phyloP scores from a whole-genome alignment of 2,113 vertebrate genomes.

The Mixornis gularis region DNA sequence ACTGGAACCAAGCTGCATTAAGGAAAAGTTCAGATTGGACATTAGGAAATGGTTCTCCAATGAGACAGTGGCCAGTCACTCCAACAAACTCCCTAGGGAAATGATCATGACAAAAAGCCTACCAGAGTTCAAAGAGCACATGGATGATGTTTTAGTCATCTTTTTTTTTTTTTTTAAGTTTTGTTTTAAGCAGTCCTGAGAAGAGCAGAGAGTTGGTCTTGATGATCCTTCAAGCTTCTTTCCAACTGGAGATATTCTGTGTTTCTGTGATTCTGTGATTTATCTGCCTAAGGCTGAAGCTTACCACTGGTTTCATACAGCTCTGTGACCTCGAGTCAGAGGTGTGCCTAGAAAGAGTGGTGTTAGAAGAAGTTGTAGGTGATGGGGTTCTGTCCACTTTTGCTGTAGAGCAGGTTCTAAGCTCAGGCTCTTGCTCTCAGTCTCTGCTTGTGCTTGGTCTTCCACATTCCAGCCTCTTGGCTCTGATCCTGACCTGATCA shows the following conservation, averaged over 20 bases:
- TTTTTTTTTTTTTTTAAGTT: not conserved
- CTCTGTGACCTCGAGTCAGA: not conserved
- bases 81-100: not conserved
- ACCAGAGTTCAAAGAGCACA: not conserved
- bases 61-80: not conserved
- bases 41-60: not conserved
- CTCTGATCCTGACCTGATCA: not conserved
- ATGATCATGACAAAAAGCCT: not conserved
- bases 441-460: not conserved
- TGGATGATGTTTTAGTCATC: not conserved
- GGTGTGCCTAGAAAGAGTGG: not conserved
- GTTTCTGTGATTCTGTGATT: not conserved
- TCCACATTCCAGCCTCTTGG: not conserved
- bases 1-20: not conserved
- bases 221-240: not conserved
- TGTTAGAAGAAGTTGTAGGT: not conserved
- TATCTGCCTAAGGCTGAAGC: not conserved
- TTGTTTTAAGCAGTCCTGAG: not conserved
- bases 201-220: not conserved
- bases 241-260: not conserved
- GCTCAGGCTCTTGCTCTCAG: not conserved
- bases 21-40: not conserved
- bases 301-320: not conserved
- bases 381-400: not conserved
- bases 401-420: not conserved